These are phyloP conservation scores for Diplosoma virens DNA, from an alignment of 23 tunicate genomes.

Conservation along the genomic window DNA sequence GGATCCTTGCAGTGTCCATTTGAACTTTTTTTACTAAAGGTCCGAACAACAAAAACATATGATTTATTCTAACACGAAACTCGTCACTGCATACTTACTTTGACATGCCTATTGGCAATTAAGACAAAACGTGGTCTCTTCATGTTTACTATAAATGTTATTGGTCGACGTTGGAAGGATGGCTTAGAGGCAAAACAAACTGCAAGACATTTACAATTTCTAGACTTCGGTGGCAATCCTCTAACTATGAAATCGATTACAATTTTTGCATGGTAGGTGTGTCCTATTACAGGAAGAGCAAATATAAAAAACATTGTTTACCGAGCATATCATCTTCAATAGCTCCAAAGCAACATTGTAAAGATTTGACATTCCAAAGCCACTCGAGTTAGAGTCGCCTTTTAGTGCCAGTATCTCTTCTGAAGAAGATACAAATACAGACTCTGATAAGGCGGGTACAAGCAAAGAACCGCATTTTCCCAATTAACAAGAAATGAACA, in stretches of 20 bases:
- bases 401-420: not conserved
- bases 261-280: conserved; percentile 22
- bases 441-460: conserved; percentile 15
- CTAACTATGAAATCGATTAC: conserved; percentile 15
- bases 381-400: not conserved
- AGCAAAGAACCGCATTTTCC: conserved; percentile 19
- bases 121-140: conserved; percentile 20
- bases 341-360: not conserved
- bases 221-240: conserved; percentile 6
- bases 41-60: not conserved
- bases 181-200: conserved; percentile 1
- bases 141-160: conserved; percentile 16
- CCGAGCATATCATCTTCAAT: conserved; percentile 32
- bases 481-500: conserved; percentile 8
- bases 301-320: not conserved
- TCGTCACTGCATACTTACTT: conserved; percentile 24
- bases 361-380: not conserved
- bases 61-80: not conserved
- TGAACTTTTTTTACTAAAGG: not conserved
- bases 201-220: not conserved
- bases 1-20: too few species aligned
- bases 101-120: conserved; percentile 14
- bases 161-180: too few species aligned
- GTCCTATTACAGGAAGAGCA: conserved; percentile 16
- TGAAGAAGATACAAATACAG: too few species aligned